These are phyloP conservation scores for Chelonus formosanus DNA, from an alignment of 2,888 invertebrate genomes.

Conservation along the genomic window DNA sequence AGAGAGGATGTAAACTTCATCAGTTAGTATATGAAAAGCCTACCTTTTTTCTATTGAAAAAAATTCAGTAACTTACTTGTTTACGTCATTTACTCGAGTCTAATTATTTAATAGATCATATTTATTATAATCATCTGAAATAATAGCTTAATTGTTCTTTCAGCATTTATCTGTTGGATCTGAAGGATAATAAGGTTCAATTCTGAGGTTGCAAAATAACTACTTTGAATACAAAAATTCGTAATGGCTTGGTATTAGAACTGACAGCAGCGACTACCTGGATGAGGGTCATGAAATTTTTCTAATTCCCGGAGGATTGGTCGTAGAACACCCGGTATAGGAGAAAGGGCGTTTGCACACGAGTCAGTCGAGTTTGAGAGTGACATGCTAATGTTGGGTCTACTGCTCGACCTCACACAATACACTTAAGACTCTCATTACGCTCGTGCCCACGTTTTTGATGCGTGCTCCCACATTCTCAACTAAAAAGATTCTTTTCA, in stretches of 20 bases:
- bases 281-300: slow-evolving; percentile 24
- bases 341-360: slow-evolving; percentile 26
- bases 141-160: not conserved
- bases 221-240: slow-evolving; percentile 24
- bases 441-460: slow-evolving; percentile 48
- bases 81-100: no score
- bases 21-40: slow-evolving; percentile 48
- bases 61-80: no score
- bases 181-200: not conserved
- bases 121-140: not conserved
- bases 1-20: slow-evolving; percentile 46
- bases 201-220: slow-evolving; percentile 10
- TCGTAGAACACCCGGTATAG: slow-evolving; percentile 25
- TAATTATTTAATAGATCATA: no score
- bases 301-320: slow-evolving; percentile 22
- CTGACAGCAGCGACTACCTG: slow-evolving; percentile 32
- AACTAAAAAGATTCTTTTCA: slow-evolving; percentile 12
- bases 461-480: slow-evolving; percentile 46
- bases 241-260: slow-evolving; percentile 27
- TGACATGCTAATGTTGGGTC: slow-evolving; percentile 48
- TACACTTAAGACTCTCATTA: slow-evolving; percentile 50
- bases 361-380: slow-evolving; percentile 28
- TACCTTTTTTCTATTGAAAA: slow-evolving; percentile 5
- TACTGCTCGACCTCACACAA: slow-evolving; percentile 31
- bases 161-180: not conserved